Conservation (phyloP, 2,888 invertebrate species). For the Drosophila helvetica region DNA sequence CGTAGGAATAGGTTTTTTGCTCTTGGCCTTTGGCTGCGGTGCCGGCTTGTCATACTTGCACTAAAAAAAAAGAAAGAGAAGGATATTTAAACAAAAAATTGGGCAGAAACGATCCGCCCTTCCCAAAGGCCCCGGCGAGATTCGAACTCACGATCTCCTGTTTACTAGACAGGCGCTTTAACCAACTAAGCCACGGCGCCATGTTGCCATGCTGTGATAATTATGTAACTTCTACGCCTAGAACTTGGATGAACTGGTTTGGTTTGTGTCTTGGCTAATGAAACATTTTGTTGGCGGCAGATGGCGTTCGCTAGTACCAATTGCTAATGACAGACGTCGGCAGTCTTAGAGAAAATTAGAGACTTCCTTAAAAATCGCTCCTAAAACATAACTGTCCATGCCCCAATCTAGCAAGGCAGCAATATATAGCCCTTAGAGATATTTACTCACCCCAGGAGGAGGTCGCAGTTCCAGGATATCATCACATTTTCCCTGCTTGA, state of each 20-base stretch:
- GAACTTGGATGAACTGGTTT: too few species aligned
- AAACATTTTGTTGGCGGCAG: too few species aligned
- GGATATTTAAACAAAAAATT: neutral
- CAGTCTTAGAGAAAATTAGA: too few species aligned
- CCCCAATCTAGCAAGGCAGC: neutral
- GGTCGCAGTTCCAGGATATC: constrained; percentile 42
- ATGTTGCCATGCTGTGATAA: neutral
- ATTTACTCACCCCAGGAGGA: constrained; percentile 1
- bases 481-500: constrained; percentile 56
- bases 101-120: too few species aligned
- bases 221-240: neutral
- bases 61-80: neutral
- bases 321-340: too few species aligned
- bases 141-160: constrained; percentile 84
- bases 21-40: neutral
- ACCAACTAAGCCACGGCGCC: constrained; percentile 84
- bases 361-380: too few species aligned
- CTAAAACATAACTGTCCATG: too few species aligned
- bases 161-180: constrained; percentile 84
- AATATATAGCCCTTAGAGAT: neutral
- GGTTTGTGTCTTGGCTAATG: too few species aligned
- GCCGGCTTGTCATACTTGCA: neutral
- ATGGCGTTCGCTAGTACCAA: too few species aligned
- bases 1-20: neutral
- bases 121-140: constrained; percentile 82